Percentiles rank a stretch among this genome's conserved stretches.
phyloP scores from a whole-genome alignment of 1,140 invertebrate genomes.

The Thereuonema tuberculata region DNA sequence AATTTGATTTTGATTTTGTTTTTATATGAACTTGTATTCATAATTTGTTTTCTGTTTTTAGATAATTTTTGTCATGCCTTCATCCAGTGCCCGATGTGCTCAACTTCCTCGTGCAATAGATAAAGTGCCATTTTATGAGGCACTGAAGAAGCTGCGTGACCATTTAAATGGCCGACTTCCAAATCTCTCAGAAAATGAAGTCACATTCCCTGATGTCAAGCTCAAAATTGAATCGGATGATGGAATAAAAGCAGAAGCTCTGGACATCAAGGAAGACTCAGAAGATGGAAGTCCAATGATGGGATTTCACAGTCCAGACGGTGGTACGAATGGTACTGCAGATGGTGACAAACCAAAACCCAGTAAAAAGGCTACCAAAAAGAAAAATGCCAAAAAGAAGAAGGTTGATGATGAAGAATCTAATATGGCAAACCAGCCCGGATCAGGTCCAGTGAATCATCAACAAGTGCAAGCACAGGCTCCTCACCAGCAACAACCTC shows the following conservation, averaged over 20 bases:
- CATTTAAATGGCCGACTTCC: constrained; percentile 81
- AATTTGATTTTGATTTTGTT: no score
- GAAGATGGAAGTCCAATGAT: constrained; percentile 28
- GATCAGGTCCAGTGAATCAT: constrained; percentile 35
- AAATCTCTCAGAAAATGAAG: constrained; percentile 76
- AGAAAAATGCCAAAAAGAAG: constrained; percentile 69
- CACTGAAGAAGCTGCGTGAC: constrained; percentile 86
- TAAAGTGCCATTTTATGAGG: constrained; percentile 93
- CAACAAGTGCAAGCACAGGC: constrained; percentile 31
- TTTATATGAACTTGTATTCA: no score
- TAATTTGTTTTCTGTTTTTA: constrained; percentile 35
- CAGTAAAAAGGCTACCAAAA: constrained; percentile 45
- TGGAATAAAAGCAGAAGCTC: constrained; percentile 11
- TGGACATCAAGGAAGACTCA: constrained; percentile 5
- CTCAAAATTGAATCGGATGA: constrained; percentile 22
- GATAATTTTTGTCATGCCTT: constrained; percentile 98
- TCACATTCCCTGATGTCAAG: constrained; percentile 53
- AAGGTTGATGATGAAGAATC: constrained; percentile 46
- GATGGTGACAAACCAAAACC: constrained; percentile 1
- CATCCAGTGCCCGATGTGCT: constrained; percentile 87
- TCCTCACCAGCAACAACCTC: constrained; percentile 8
- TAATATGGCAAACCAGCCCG: constrained; percentile 17
- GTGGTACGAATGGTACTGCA: background rate
- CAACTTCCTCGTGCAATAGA: constrained; percentile 87
- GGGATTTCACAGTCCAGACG: background rate